Conservation (phyloP, 2,888 invertebrate species). For the Papilio elwesi region DNA sequence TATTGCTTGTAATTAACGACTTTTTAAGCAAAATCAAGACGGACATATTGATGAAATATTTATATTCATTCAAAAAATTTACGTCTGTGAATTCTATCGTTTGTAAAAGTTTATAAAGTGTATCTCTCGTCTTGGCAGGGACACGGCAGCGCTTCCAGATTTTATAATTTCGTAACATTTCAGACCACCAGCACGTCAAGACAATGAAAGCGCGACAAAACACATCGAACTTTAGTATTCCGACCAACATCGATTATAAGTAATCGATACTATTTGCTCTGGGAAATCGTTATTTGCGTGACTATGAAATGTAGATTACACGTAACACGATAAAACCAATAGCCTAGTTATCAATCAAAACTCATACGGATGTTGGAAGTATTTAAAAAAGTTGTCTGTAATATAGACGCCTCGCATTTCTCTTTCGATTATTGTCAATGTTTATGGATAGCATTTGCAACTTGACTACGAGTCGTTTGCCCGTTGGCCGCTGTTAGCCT, state of each 20-base stretch:
- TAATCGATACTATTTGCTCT: neutral
- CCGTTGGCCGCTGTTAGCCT: too few relatives aligned
- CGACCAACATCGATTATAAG: neutral
- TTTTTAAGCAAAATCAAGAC: too few relatives aligned
- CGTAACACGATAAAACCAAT: slow-evolving; percentile 29
- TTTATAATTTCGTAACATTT: neutral
- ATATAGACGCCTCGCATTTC: neutral
- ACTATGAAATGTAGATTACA: slow-evolving; percentile 14
- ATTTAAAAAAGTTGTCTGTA: neutral
- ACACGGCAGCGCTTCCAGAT: too few relatives aligned
- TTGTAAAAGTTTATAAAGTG: too few relatives aligned
- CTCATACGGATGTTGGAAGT: slow-evolving; percentile 16
- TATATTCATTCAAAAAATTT: too few relatives aligned
- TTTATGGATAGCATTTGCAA: too few relatives aligned
- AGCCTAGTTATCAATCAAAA: slow-evolving; percentile 22
- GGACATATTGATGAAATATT: too few relatives aligned
- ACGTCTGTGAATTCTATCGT: too few relatives aligned
- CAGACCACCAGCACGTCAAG: neutral
- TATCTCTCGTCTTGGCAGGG: too few relatives aligned
- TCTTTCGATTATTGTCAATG: too few relatives aligned
- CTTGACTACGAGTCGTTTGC: too few relatives aligned
- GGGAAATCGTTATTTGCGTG: slow-evolving; percentile 4
- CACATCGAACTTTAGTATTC: neutral
- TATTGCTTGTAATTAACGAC: too few relatives aligned
- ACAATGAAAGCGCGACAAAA: neutral